A percentile compares a stretch with the other conserved stretches of the same genome.
Conservation (phyloP, 2,113 vertebrate species). For the Trinectes maculatus region DNA sequence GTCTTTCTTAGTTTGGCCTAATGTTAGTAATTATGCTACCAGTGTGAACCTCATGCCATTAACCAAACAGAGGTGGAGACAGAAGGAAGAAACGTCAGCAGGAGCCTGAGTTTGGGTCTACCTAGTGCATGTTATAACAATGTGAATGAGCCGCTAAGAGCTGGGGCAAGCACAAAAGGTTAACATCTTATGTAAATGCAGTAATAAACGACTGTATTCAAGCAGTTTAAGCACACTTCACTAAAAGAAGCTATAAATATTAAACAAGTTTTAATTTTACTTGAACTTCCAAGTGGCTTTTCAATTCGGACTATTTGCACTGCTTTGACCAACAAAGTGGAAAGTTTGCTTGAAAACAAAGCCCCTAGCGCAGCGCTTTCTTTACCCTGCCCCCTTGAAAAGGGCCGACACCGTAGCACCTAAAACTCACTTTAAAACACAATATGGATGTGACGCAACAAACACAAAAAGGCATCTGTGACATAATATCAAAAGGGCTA, state of each 20-base stretch:
- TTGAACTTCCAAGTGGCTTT: slow-evolving; percentile 16
- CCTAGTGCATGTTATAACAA: slow-evolving; percentile 30
- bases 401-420: slow-evolving; percentile 27
- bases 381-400: slow-evolving; percentile 13
- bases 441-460: slow-evolving; percentile 45
- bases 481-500: slow-evolving; percentile 63
- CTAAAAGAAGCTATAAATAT: background rate
- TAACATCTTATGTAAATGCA: slow-evolving; percentile 25
- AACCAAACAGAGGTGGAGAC: slow-evolving; percentile 71
- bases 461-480: slow-evolving; percentile 70
- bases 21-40: slow-evolving; percentile 79
- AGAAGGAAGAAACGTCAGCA: slow-evolving; percentile 53
- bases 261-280: background rate
- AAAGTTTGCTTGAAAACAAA: slow-evolving; percentile 18
- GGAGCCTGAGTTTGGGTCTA: slow-evolving; percentile 37
- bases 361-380: slow-evolving; percentile 22
- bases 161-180: background rate
- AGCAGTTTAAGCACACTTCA: slow-evolving; percentile 11
- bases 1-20: slow-evolving; percentile 74
- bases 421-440: slow-evolving; percentile 43
- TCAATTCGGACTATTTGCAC: background rate
- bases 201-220: slow-evolving; percentile 12
- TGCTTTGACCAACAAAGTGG: slow-evolving; percentile 11
- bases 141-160: slow-evolving; percentile 31
- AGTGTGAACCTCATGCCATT: slow-evolving; percentile 71